These are phyloP conservation scores for Holacanthella duospinosa DNA, from an alignment of 2,888 invertebrate species.

Conservation along the genomic window DNA sequence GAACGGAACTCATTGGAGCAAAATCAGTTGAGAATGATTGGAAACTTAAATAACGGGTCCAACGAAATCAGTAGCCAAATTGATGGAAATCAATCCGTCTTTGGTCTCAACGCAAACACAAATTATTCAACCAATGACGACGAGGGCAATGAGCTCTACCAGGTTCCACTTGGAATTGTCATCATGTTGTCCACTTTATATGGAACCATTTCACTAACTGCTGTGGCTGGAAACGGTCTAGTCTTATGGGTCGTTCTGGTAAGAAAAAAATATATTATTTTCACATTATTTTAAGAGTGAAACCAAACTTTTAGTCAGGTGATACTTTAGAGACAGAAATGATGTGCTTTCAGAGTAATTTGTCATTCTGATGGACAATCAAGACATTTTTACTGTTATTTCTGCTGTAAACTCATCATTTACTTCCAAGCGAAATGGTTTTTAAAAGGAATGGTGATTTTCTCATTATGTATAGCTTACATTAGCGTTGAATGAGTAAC, in stretches of 20 bases:
- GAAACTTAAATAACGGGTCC: constrained; percentile 3
- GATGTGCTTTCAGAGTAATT: too few relatives aligned
- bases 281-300: background rate
- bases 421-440: too few relatives aligned
- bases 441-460: too few relatives aligned
- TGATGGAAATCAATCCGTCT: constrained; percentile 3
- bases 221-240: constrained; percentile 70
- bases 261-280: constrained; percentile 42
- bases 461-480: too few relatives aligned
- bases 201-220: constrained; percentile 67
- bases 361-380: too few relatives aligned
- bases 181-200: constrained; percentile 65
- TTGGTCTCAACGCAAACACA: too few relatives aligned
- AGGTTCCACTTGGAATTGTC: constrained; percentile 62
- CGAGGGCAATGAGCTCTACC: constrained; percentile 48
- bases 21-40: too few relatives aligned
- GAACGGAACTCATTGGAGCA: too few relatives aligned
- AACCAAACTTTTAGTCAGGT: background rate
- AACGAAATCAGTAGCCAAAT: constrained; percentile 4
- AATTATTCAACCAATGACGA: constrained; percentile 18
- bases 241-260: constrained; percentile 76
- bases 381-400: too few relatives aligned
- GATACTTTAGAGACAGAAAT: too few relatives aligned
- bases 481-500: too few relatives aligned
- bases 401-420: too few relatives aligned